Evolutionary conservation across 2,888 invertebrate species (phyloP).

Genomic region (Cinara cedri): DNA sequence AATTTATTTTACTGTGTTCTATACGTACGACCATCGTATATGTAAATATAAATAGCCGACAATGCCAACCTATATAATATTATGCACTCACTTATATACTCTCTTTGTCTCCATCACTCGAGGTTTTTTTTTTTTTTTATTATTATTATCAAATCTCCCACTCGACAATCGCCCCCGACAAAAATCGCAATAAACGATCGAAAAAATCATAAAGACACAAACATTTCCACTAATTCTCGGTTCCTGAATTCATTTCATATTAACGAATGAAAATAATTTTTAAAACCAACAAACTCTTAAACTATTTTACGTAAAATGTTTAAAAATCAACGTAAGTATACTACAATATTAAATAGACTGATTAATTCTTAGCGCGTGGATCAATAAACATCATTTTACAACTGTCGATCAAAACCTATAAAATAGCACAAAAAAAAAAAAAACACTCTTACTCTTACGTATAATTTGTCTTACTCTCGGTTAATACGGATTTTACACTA

Average conservation of each 20-base stretch:
- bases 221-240: not conserved
- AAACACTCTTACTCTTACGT: too few species aligned
- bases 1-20: not conserved
- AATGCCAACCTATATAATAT: not conserved
- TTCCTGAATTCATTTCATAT: not conserved
- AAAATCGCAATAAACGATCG: conserved; percentile 5
- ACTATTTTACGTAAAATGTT: too few species aligned
- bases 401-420: too few species aligned
- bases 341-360: too few species aligned
- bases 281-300: not conserved
- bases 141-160: not conserved
- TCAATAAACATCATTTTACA: too few species aligned
- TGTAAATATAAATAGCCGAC: conserved; percentile 8
- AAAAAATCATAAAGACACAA: not conserved
- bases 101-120: not conserved
- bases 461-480: too few species aligned
- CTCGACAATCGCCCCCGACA: not conserved
- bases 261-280: not conserved
- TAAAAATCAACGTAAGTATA: too few species aligned
- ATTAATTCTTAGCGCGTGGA: too few species aligned
- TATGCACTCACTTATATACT: too few species aligned
- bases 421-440: too few species aligned
- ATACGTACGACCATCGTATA: not conserved
- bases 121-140: too few species aligned
- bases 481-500: too few species aligned